Conservation (phyloP, 2,888 invertebrate genomes). For the Rugalucina vietnamica region DNA sequence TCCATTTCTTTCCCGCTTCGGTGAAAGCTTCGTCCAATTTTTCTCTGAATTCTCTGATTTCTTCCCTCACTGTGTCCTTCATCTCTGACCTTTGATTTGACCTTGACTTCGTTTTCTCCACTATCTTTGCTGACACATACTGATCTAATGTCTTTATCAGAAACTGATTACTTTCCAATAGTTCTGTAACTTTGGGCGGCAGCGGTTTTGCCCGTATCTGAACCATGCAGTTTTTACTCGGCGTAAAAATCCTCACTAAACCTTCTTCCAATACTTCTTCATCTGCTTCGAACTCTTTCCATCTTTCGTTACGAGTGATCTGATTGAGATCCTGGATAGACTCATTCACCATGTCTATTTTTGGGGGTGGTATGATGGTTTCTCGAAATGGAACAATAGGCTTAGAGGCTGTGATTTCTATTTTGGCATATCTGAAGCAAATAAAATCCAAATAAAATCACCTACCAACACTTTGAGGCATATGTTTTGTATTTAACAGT, state of each 20-base stretch:
- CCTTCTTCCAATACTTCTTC: conserved; percentile 72
- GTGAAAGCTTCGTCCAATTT: conserved; percentile 87
- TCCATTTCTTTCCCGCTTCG: conserved; percentile 86
- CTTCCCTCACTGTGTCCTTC: conserved; percentile 67
- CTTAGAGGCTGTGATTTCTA: conserved; percentile 93
- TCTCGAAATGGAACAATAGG: conserved; percentile 99
- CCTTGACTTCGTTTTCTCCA: conserved; percentile 44
- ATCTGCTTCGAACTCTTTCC: conserved; percentile 73
- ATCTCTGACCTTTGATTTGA: conserved; percentile 46
- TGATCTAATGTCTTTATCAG: conserved; percentile 89
- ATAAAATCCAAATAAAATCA: background rate
- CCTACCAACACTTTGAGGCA: too few relatives aligned
- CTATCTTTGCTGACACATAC: conserved; percentile 54
- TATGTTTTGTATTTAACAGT: too few relatives aligned
- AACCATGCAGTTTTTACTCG: conserved; percentile 90
- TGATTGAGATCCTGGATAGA: conserved; percentile 87
- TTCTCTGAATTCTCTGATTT: conserved; percentile 84
- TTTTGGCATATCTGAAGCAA: conserved; percentile 87
- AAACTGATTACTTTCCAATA: conserved; percentile 90
- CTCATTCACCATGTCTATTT: conserved; percentile 93
- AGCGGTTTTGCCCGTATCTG: conserved; percentile 91
- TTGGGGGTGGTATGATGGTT: conserved; percentile 93
- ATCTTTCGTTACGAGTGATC: conserved; percentile 51
- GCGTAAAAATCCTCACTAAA: conserved; percentile 86
- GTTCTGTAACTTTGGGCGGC: conserved; percentile 88